Conservation (phyloP, 2,888 invertebrate genomes). For the Branchipolynoe longqiensis region DNA sequence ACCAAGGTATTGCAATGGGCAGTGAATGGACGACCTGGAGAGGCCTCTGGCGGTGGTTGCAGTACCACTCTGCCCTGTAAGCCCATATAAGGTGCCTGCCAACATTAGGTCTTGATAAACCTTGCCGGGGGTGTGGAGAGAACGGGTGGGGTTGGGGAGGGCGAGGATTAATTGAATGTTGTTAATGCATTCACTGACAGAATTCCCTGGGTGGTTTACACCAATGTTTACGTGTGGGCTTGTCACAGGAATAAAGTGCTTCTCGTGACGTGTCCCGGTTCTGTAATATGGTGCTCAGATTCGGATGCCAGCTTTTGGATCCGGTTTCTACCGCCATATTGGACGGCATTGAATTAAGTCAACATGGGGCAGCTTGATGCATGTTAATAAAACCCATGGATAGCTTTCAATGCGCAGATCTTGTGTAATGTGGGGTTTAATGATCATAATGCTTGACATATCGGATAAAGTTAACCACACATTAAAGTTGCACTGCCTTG, state of each 20-base stretch:
- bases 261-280: background rate
- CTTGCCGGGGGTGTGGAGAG: constrained; percentile 46
- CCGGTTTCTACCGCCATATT: too few species aligned
- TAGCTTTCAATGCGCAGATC: too few species aligned
- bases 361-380: too few species aligned
- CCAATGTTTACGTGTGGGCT: constrained; percentile 44
- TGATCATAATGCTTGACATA: too few species aligned
- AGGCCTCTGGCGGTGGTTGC: constrained; percentile 17
- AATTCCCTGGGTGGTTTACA: constrained; percentile 36
- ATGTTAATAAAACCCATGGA: too few species aligned
- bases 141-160: too few species aligned
- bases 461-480: too few species aligned
- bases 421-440: too few species aligned
- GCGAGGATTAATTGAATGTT: constrained; percentile 43
- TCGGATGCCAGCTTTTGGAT: too few species aligned
- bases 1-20: background rate
- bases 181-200: constrained; percentile 54
- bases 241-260: constrained; percentile 15
- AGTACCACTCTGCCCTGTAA: background rate
- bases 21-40: background rate
- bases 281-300: too few species aligned
- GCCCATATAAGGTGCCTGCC: constrained; percentile 16
- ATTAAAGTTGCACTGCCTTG: too few species aligned
- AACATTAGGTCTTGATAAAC: constrained; percentile 53
- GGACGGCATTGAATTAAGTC: too few species aligned